Conservation (phyloP, 2,888 invertebrate species). For the Melanotus villosus region DNA sequence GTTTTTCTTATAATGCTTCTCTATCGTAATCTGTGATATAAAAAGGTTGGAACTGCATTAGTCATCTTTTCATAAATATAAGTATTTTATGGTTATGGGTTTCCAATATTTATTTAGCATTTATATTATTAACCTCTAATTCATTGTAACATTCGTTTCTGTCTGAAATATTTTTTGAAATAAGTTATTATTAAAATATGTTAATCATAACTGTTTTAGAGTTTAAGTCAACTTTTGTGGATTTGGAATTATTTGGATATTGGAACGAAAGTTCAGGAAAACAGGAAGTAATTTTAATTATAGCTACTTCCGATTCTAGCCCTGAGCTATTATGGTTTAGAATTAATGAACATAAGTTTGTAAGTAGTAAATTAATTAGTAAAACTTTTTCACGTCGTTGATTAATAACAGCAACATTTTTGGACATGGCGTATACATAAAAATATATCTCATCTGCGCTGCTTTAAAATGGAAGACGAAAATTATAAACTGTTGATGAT, state of each 20-base stretch:
- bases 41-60: too few relatives aligned
- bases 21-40: too few relatives aligned
- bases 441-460: conserved; percentile 52
- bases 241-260: conserved; percentile 54
- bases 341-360: conserved; percentile 53
- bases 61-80: too few relatives aligned
- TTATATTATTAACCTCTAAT: background rate
- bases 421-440: conserved; percentile 57
- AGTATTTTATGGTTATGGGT: too few relatives aligned
- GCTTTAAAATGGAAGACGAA: conserved; percentile 45
- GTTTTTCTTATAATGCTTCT: too few relatives aligned
- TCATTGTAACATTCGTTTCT: too few relatives aligned
- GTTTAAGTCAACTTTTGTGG: conserved; percentile 44
- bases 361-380: conserved; percentile 43
- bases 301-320: conserved; percentile 54
- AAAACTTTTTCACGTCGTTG: too few relatives aligned
- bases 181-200: too few relatives aligned
- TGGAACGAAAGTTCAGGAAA: conserved; percentile 49
- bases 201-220: too few relatives aligned
- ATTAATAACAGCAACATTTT: conserved; percentile 50
- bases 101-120: background rate
- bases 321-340: conserved; percentile 61
- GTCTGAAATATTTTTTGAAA: too few relatives aligned
- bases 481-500: conserved; percentile 42
- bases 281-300: conserved; percentile 55